Evolutionary conservation across 2,888 invertebrate genomes (phyloP), one percentile per base, ranked within the genome.

Genomic region (Pimpla rufipes): DNA sequence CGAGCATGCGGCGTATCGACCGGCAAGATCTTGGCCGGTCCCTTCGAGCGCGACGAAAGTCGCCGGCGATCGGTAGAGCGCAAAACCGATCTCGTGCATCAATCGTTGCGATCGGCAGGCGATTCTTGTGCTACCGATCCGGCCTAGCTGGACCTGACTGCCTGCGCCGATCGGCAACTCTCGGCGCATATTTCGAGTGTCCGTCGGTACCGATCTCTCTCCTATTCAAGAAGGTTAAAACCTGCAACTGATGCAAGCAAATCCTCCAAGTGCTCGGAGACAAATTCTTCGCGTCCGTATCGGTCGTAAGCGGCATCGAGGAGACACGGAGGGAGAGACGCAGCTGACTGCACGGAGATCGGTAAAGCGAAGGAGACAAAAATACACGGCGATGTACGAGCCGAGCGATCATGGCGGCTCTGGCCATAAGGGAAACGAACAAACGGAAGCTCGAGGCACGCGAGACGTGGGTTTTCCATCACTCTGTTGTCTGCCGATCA

Each of bases 211-310:
- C 67, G 18, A 50, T 68, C 50, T 29, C 67, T 16, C 50, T 67
- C 29, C 18, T 6, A 42, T 47, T 50, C 71, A 40, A 37, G 55
- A 52, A 66, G 45, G 23, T 62, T 50, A 40, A 42, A 21, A 57
- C 16, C 23, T 57, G 42, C 10, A 35, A 57, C 23, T 71, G 90
- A 90, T 88, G 88, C 88, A 88, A 90, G 90, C 90, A 90, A 90
- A 90, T 90, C n/a, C 89, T 59, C 18, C 6, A 10, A 62, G 88
- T 87, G 85, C 86, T 79, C 81, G n/a, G 86, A 89, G 91, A 91
- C 91, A 91, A 91, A 92, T 91, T 88, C 88, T 83, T 83, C 83
- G 74, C 85, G 76, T 78, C 90, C 90, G 85, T 90, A 90, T 90
- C 85, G 79, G 88, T 83, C 50, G 50, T n/a, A n/a, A n/a, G n/a